Evolutionary conservation across 2,888 invertebrate genomes (phyloP).

Genomic region (Theodoxus fluviatilis): DNA sequence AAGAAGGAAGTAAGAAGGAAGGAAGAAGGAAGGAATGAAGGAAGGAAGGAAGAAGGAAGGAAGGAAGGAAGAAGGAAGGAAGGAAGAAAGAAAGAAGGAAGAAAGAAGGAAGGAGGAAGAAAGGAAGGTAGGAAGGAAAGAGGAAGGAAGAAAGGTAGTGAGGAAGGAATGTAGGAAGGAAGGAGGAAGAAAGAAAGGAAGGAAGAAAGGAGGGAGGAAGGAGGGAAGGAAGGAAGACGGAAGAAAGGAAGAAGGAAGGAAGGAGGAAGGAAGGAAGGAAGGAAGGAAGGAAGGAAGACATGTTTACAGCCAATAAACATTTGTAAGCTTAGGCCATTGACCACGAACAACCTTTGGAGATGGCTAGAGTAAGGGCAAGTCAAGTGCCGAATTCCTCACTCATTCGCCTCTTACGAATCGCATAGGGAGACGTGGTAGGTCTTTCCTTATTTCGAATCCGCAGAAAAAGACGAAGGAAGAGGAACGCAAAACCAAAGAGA

Average conservation of each 20-base stretch:
- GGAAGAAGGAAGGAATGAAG: background rate
- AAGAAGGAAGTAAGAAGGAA: background rate
- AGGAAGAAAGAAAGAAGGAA: background rate
- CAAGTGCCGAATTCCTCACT: too few species aligned
- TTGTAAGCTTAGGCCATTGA: too few species aligned
- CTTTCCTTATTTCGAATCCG: too few species aligned
- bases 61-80: background rate
- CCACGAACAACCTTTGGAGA: too few species aligned
- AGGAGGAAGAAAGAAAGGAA: background rate
- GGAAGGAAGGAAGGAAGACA: background rate
- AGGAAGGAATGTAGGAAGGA: background rate
- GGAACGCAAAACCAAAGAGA: too few species aligned
- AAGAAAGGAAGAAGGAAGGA: background rate
- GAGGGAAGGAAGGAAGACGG: background rate
- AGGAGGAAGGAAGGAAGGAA: background rate
- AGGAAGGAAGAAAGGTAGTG: background rate
- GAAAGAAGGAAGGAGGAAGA: background rate
- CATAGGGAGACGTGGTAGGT: too few species aligned
- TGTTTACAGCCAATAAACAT: too few species aligned
- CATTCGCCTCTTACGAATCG: too few species aligned
- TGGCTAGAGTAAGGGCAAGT: too few species aligned
- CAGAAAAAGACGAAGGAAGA: too few species aligned
- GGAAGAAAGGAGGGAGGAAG: conserved; percentile 9
- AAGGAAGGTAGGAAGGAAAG: background rate
- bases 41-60: background rate